A percentile compares a stretch with the other conserved stretches of the same genome.
These are phyloP conservation scores for Lacanobia oleracea DNA, from an alignment of 2,888 invertebrate species.

Conservation along the genomic window DNA sequence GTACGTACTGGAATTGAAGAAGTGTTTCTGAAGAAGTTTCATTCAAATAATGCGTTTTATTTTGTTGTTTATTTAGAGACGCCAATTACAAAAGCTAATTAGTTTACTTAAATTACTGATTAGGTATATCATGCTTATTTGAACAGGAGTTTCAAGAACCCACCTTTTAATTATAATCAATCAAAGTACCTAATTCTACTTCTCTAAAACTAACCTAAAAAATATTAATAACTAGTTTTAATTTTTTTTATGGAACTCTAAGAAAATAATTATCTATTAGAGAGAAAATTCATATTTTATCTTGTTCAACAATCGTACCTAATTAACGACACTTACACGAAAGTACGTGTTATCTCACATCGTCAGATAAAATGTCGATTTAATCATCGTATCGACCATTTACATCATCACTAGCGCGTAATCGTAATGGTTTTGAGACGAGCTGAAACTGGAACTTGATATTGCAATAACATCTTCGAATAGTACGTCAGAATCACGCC, in stretches of 20 bases:
- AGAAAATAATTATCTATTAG: not conserved
- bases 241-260: not conserved
- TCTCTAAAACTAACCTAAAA: no score
- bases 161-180: not conserved
- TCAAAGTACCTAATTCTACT: not conserved
- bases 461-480: slow-evolving; percentile 33
- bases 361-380: slow-evolving; percentile 37
- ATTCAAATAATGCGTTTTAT: no score
- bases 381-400: slow-evolving; percentile 37
- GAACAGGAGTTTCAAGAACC: not conserved
- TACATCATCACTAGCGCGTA: slow-evolving; percentile 34
- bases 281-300: slow-evolving; percentile 33
- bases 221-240: no score
- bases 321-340: slow-evolving; percentile 44
- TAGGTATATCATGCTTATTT: no score
- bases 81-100: no score
- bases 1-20: no score
- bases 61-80: no score
- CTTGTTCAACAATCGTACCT: slow-evolving; percentile 20
- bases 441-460: slow-evolving; percentile 17
- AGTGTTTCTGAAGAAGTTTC: no score
- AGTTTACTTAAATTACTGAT: no score
- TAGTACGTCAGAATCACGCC: not conserved
- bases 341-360: slow-evolving; percentile 41
- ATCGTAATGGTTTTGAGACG: slow-evolving; percentile 45